These are phyloP conservation scores for Pollenia labialis DNA, from an alignment of 2,888 invertebrate genomes.

Conservation along the genomic window DNA sequence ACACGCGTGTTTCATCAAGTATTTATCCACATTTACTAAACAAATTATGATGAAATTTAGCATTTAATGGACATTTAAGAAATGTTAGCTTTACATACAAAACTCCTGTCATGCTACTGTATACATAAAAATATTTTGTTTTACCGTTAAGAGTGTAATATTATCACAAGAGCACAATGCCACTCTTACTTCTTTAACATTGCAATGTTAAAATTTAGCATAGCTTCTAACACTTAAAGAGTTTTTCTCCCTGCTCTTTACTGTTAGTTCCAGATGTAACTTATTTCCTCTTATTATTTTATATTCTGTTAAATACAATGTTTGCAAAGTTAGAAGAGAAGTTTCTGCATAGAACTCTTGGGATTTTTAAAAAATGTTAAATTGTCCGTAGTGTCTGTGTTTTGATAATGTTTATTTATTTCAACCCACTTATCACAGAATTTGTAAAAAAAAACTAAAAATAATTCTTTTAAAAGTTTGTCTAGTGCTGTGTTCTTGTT, in stretches of 20 bases:
- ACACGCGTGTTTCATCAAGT: background rate
- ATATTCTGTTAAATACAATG: background rate
- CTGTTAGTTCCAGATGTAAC: background rate
- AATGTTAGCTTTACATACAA: background rate
- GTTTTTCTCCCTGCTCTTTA: background rate
- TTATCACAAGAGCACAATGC: background rate
- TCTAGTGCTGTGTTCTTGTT: slow-evolving; percentile 7
- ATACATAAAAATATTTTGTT: background rate
- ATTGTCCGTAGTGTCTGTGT: background rate
- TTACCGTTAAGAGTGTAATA: background rate
- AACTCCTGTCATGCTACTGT: background rate
- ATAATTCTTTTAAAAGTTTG: slow-evolving; percentile 21
- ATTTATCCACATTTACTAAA: background rate
- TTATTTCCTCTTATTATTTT: background rate
- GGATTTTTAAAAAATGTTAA: too few species aligned
- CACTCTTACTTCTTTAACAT: background rate
- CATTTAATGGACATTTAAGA: background rate
- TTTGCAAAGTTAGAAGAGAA: too few species aligned
- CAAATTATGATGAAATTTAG: background rate
- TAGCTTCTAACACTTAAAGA: slow-evolving; percentile 7
- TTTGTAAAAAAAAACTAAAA: slow-evolving; percentile 36
- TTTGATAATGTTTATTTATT: slow-evolving; percentile 40
- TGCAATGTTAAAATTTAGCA: background rate
- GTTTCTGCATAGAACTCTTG: too few species aligned
- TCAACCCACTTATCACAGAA: slow-evolving; percentile 43